phyloP scores from a whole-genome alignment of 2,797 vertebrate genomes.

The Aselliscus stoliczkanus region DNA sequence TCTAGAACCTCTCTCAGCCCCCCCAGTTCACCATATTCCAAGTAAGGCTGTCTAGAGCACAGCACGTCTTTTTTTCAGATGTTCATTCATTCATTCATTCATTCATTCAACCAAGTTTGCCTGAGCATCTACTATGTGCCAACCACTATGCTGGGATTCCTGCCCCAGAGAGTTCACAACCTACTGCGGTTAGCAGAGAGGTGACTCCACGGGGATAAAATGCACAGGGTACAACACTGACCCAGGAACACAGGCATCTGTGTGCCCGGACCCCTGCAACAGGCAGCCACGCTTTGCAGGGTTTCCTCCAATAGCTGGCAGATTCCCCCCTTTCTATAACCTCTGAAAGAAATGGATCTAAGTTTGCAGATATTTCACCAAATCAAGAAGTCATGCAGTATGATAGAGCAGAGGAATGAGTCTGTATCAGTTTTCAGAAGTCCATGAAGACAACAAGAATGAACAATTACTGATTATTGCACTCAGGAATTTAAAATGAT shows the following conservation, averaged over 20 bases:
- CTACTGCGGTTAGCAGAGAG: background rate
- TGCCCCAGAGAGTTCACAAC: background rate
- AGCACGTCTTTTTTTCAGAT: background rate
- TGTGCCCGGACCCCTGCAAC: background rate
- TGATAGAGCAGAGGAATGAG: background rate
- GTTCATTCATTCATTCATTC: background rate
- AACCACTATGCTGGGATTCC: background rate
- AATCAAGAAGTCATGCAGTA: background rate
- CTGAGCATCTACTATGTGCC: background rate
- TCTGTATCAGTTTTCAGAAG: constrained; percentile 1
- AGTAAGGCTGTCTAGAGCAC: background rate
- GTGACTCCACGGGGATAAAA: background rate
- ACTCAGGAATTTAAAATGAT: background rate
- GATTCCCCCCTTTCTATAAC: background rate
- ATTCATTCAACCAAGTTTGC: background rate
- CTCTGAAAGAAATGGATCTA: background rate
- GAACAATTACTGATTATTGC: background rate
- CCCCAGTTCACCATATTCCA: background rate
- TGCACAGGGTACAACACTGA: background rate
- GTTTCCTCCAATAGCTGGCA: background rate
- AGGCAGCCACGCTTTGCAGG: background rate
- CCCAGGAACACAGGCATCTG: background rate
- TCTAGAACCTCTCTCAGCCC: background rate
- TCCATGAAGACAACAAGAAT: background rate
- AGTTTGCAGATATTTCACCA: background rate